These are phyloP conservation scores for Aythya baeri DNA, from an alignment of 2,113 vertebrate genomes.

Conservation along the genomic window DNA sequence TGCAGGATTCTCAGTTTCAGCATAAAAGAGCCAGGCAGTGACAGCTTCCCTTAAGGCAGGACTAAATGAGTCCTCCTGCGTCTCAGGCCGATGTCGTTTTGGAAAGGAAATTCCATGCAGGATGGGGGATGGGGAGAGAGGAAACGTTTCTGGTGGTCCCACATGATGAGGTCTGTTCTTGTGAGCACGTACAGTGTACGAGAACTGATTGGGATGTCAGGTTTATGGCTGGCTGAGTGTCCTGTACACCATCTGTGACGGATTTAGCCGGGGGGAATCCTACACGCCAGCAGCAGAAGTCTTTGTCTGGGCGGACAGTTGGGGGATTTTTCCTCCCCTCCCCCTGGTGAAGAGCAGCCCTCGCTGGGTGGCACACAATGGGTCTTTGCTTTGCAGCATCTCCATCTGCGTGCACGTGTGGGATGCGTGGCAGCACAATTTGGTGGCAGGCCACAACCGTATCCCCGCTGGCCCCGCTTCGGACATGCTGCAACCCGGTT, in stretches of 20 bases:
- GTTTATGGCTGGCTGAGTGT: not conserved
- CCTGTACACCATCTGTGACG: rapidly evolving
- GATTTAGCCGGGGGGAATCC: not conserved
- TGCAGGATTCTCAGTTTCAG: not conserved
- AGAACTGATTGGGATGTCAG: not conserved
- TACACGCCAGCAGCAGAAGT: not conserved
- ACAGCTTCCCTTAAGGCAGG: not conserved
- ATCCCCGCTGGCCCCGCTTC: rapidly evolving
- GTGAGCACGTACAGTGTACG: rapidly evolving
- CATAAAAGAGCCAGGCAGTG: not conserved
- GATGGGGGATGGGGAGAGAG: not conserved
- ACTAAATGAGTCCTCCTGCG: not conserved
- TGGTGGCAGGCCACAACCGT: not conserved
- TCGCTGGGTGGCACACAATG: not conserved
- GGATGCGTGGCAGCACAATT: not conserved
- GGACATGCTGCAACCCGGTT: not conserved
- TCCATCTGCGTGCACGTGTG: not conserved
- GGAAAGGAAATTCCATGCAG: not conserved
- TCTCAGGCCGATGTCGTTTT: not conserved
- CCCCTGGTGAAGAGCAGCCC: not conserved
- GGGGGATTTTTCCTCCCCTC: not conserved
- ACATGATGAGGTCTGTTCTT: not conserved
- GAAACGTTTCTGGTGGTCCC: not conserved
- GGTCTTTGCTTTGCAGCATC: not conserved
- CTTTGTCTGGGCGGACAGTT: not conserved